These are phyloP conservation scores for Mellivora capensis DNA, from an alignment of 2,113 vertebrate species.

Conservation along the genomic window DNA sequence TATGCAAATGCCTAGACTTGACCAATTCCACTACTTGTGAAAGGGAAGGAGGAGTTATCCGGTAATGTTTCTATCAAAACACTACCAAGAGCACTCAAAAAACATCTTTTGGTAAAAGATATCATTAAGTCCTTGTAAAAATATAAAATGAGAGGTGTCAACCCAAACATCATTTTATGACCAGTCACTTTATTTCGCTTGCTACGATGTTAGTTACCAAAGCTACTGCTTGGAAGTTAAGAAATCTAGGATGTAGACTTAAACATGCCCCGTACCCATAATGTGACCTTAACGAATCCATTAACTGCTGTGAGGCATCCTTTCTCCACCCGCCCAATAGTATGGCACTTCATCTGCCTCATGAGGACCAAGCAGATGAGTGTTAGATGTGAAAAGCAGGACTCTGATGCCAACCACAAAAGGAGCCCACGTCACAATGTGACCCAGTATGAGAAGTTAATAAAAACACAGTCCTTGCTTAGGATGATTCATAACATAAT, in stretches of 20 bases:
- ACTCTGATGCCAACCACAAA: background rate
- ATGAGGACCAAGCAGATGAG: background rate
- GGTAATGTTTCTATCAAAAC: background rate
- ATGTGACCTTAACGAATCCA: background rate
- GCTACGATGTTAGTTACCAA: background rate
- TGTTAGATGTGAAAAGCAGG: background rate
- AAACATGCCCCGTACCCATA: background rate
- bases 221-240: background rate
- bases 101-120: background rate
- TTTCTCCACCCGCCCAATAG: background rate
- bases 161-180: background rate
- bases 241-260: background rate
- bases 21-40: background rate
- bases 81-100: background rate
- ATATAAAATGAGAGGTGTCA: background rate
- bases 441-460: background rate
- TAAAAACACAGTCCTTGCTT: background rate
- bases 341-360: background rate
- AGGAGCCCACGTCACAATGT: background rate
- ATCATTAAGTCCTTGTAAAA: background rate
- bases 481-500: background rate
- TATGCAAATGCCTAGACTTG: background rate
- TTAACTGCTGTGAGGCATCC: background rate
- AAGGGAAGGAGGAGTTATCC: background rate
- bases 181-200: background rate